Conservation (phyloP, 2,888 invertebrate species). For the Diaperis boleti region DNA sequence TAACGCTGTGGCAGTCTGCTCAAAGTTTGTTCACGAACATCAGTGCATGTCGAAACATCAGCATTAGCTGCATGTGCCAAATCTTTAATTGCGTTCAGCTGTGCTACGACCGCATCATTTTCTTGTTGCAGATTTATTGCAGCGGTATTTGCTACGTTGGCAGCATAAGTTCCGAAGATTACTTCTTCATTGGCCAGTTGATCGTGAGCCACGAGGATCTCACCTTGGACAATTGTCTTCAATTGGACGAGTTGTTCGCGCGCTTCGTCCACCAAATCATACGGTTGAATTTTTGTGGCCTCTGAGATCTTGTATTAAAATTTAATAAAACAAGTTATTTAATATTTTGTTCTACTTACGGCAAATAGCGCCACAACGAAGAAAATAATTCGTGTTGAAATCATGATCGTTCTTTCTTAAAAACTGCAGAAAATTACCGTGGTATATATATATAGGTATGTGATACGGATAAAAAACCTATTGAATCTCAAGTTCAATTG, state of each 20-base stretch:
- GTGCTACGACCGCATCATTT: neutral
- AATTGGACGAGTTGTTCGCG: slow-evolving; percentile 1
- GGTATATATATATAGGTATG: too few species aligned
- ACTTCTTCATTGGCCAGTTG: neutral
- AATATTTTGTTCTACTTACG: neutral
- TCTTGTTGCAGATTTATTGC: slow-evolving; percentile 9
- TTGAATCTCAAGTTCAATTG: too few species aligned
- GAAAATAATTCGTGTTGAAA: too few species aligned
- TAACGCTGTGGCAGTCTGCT: slow-evolving; percentile 6
- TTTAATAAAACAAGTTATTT: neutral
- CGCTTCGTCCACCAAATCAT: slow-evolving; percentile 10
- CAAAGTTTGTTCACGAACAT: slow-evolving; percentile 3
- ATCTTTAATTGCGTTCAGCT: slow-evolving; percentile 2
- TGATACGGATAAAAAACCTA: too few species aligned
- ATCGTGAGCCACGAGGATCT: slow-evolving; percentile 9
- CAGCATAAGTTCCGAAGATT: neutral
- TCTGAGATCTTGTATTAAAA: neutral
- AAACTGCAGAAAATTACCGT: too few species aligned
- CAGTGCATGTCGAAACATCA: slow-evolving; percentile 5
- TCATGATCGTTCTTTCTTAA: too few species aligned
- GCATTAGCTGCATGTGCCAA: neutral
- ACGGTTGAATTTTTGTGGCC: neutral
- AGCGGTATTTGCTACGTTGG: neutral
- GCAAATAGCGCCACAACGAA: neutral
- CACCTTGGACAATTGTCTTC: slow-evolving; percentile 2